Evolutionary conservation across 2,113 vertebrate species (phyloP).

Genomic region (Taxidea taxus): DNA sequence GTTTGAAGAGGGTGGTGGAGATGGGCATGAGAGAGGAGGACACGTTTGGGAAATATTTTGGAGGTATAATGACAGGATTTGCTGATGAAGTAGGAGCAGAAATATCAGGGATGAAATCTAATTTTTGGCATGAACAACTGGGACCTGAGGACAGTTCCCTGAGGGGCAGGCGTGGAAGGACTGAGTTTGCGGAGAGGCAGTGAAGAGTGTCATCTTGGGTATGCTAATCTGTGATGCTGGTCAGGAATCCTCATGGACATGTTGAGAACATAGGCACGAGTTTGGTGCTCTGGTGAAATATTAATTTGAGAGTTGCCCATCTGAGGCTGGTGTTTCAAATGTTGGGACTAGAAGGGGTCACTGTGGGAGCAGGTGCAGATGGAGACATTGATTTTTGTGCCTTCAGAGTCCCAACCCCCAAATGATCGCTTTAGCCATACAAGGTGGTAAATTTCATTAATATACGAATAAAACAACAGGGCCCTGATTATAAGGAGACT

Average conservation of each 20-base stretch:
- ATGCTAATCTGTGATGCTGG: not conserved
- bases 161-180: accelerated
- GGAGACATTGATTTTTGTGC: not conserved
- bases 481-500: not conserved
- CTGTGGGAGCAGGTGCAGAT: no score
- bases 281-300: not conserved
- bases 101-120: not conserved
- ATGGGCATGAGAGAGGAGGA: accelerated
- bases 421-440: not conserved
- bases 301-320: not conserved
- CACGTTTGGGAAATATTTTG: no score
- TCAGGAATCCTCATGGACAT: not conserved
- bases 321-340: not conserved
- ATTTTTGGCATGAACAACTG: not conserved
- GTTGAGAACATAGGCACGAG: not conserved
- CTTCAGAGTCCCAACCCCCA: not conserved
- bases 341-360: not conserved
- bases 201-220: not conserved
- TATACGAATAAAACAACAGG: not conserved
- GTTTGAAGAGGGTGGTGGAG: not conserved
- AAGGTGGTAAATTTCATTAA: not conserved
- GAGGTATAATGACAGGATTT: no score
- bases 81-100: not conserved
- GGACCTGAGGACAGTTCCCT: not conserved
- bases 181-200: not conserved